Conservation (phyloP, 2,888 invertebrate species). For the Cyclophora albipunctata region DNA sequence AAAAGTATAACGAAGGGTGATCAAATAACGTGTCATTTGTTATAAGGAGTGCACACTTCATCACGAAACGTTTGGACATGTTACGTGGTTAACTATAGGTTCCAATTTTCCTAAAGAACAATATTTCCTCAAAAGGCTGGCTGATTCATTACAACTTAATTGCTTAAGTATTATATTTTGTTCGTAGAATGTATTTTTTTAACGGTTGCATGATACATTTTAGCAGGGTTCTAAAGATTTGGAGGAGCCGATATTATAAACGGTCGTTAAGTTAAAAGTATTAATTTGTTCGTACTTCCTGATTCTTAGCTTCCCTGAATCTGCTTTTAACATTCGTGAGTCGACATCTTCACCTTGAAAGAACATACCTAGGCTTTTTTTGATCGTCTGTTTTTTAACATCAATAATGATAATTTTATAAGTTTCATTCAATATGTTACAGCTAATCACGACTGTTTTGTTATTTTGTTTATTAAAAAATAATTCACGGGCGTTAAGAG, state of each 20-base stretch:
- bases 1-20: neutral
- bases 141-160: no score
- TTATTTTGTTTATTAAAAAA: conserved; percentile 36
- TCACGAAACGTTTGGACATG: no score
- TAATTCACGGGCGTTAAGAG: conserved; percentile 42
- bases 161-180: no score
- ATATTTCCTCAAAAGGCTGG: no score
- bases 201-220: neutral
- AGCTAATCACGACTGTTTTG: conserved; percentile 62
- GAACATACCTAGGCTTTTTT: conserved; percentile 59
- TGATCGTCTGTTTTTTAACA: conserved; percentile 50
- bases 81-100: no score
- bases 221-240: conserved; percentile 8
- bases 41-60: no score
- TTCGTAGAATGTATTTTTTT: no score
- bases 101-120: no score
- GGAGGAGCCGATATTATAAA: conserved; percentile 14
- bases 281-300: conserved; percentile 55
- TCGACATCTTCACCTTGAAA: conserved; percentile 66
- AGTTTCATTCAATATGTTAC: conserved; percentile 61
- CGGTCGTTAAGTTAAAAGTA: conserved; percentile 36
- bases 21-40: no score
- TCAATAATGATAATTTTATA: conserved; percentile 61
- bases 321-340: conserved; percentile 54
- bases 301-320: conserved; percentile 60